phyloP scores from a whole-genome alignment of 2,888 invertebrate species.

The Campoplex nolae region DNA sequence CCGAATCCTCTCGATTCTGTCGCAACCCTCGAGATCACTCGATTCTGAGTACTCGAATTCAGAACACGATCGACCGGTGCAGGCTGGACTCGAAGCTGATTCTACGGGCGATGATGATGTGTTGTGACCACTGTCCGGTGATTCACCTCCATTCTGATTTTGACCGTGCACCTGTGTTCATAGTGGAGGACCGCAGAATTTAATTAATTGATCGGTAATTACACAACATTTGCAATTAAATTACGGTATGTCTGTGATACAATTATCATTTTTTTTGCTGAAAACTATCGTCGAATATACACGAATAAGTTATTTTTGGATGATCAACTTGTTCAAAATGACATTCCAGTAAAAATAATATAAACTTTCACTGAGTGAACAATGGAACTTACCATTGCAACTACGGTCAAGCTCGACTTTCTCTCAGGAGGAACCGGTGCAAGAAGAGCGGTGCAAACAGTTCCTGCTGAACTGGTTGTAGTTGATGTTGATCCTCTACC shows the following conservation, averaged over 20 bases:
- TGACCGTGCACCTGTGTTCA: conserved; percentile 81
- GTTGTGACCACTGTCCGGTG: conserved; percentile 93
- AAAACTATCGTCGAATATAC: too few species aligned
- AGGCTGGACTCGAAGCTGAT: conserved; percentile 90
- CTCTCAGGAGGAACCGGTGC: conserved; percentile 94
- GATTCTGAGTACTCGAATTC: conserved; percentile 95
- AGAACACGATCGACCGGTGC: conserved; percentile 89
- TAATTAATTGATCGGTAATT: not conserved
- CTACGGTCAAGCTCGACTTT: conserved; percentile 88
- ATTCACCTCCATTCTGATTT: conserved; percentile 88
- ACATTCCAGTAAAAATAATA: not conserved
- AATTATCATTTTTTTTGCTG: not conserved
- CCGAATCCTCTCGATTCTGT: conserved; percentile 93
- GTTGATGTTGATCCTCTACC: conserved; percentile 97
- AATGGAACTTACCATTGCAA: conserved; percentile 79
- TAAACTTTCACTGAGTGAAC: not conserved
- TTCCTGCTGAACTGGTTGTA: conserved; percentile 95
- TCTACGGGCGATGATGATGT: conserved; percentile 93
- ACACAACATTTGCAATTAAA: not conserved
- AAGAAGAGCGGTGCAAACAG: conserved; percentile 93
- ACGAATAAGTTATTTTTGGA: not conserved
- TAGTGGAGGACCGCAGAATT: not conserved
- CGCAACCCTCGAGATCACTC: conserved; percentile 94
- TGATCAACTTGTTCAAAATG: not conserved
- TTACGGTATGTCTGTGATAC: not conserved